Percentiles rank a stretch among this genome's conserved stretches.
These are phyloP conservation scores for Drosophila miranda DNA, from an alignment of 1,140 invertebrate genomes.

Conservation along the genomic window DNA sequence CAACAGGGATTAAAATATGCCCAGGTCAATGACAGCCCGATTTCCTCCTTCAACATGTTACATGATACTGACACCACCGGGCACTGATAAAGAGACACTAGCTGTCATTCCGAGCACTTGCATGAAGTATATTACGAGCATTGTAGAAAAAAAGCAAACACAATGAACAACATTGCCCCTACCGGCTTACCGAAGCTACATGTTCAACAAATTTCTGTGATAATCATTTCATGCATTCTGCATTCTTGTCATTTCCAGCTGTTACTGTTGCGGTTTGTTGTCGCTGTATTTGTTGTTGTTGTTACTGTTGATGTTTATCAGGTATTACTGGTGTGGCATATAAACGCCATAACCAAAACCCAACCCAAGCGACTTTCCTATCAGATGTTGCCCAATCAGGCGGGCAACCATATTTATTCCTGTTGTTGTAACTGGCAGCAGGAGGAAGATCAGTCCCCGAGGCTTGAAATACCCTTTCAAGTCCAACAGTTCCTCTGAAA, in stretches of 20 bases:
- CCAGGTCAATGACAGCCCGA: too few species aligned
- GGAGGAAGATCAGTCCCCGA: too few species aligned
- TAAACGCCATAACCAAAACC: slow-evolving; percentile 11
- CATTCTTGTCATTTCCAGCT: slow-evolving; percentile 41
- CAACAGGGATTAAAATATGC: too few species aligned
- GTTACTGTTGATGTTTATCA: slow-evolving; percentile 51
- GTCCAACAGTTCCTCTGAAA: too few species aligned
- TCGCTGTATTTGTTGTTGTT: not conserved
- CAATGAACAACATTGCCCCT: not conserved
- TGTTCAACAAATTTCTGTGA: slow-evolving; percentile 21
- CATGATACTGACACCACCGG: too few species aligned
- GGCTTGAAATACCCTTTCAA: too few species aligned
- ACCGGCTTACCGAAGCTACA: not conserved
- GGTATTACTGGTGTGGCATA: slow-evolving; percentile 23
- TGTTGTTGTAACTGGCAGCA: too few species aligned
- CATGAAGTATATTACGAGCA: too few species aligned
- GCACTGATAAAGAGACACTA: too few species aligned
- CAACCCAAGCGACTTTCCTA: slow-evolving; percentile 14
- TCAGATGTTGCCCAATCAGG: slow-evolving; percentile 35
- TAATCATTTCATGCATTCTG: slow-evolving; percentile 49
- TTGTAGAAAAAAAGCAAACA: too few species aligned
- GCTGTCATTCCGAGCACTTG: too few species aligned
- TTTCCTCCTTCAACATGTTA: too few species aligned
- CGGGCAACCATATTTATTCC: not conserved
- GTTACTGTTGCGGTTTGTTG: slow-evolving; percentile 48